Conservation (phyloP, 2,113 vertebrate species). For the Myrmecobius fasciatus region DNA sequence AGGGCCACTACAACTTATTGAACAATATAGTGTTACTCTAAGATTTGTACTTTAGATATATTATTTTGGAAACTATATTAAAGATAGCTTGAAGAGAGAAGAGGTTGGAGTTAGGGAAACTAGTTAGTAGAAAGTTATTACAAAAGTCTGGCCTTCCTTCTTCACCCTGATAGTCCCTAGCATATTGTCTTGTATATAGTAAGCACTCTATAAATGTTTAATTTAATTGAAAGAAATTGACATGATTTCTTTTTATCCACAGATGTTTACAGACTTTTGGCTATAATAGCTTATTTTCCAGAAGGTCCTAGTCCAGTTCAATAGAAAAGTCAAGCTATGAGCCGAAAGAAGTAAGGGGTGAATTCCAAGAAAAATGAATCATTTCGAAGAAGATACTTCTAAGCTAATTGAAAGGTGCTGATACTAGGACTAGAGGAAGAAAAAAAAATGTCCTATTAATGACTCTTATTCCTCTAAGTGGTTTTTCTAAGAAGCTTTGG, state of each 20-base stretch:
- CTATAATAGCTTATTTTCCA: not conserved
- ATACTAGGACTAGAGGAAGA: not conserved
- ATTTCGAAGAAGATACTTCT: not conserved
- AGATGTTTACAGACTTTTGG: not conserved
- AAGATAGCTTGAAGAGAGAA: not conserved
- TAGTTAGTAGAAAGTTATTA: not conserved
- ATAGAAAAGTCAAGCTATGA: not conserved
- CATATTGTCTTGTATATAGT: not conserved
- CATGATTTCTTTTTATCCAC: not conserved
- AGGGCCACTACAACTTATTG: not conserved
- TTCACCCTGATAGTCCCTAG: not conserved
- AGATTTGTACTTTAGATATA: not conserved
- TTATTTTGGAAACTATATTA: not conserved
- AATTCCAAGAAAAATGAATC: not conserved
- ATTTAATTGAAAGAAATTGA: not conserved
- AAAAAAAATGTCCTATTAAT: not conserved
- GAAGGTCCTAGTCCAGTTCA: not conserved
- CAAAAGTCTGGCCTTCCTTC: not conserved
- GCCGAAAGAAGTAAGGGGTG: not conserved
- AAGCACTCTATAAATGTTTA: not conserved
- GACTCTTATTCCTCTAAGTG: constrained; percentile 16
- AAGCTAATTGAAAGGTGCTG: not conserved
- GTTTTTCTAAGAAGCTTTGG: not conserved
- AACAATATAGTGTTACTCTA: not conserved
- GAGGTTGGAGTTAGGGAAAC: not conserved